Base-by-base conservation (phyloP, 2,888 invertebrate genomes). In the Stictocephala bisonia region DNA sequence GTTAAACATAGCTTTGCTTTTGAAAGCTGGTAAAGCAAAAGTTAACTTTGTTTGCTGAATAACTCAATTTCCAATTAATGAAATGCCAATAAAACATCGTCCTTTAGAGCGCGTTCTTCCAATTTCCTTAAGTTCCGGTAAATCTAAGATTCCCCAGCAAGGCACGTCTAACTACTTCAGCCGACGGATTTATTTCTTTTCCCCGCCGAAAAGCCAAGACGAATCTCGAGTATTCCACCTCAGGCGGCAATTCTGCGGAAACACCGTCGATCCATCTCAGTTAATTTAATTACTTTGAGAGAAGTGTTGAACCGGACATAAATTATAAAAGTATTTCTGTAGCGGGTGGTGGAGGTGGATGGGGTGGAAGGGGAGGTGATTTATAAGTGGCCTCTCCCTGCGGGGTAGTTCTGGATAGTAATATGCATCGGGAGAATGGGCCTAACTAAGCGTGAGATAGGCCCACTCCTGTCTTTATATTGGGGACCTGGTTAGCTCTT, bases 381-480 rank as follows among this genome's bases (percentile, higher is more conserved):
- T 64, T 64, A 64, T 64, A 64, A 41, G 64, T 64, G 64, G 41
- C 24, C 26, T 22, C 44, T 44, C 70, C 48, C 70, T 27, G n/a
- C n/a, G 70, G 70, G 56, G 69, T 50, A 50, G 40, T 64, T 64
- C 11, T 11, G 31, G 6, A 26, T 20, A 9, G 58, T 71, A 58
- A 71, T 70, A 70, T 70, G 56, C 56, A 27, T 70, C 41, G n/a
- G 41, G 56, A 41, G 70, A 70, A 70, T 71, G 20, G 70, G 58
- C 29, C 58, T 58, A 71, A 71, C 58, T 71, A 71, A 71, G 58
- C 70, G 70, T 29, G 41, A 26, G 58, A 71, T 58, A 27, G 44
- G 26, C 24, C 58, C 15, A 40, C 44, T 44, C 27, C n/a, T 64
- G 27, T 64, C 22, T 44, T 44, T 15, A 44, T n/a, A 44, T 7